Conservation (phyloP, 2,113 vertebrate species). For the Atlantisia rogersi region DNA sequence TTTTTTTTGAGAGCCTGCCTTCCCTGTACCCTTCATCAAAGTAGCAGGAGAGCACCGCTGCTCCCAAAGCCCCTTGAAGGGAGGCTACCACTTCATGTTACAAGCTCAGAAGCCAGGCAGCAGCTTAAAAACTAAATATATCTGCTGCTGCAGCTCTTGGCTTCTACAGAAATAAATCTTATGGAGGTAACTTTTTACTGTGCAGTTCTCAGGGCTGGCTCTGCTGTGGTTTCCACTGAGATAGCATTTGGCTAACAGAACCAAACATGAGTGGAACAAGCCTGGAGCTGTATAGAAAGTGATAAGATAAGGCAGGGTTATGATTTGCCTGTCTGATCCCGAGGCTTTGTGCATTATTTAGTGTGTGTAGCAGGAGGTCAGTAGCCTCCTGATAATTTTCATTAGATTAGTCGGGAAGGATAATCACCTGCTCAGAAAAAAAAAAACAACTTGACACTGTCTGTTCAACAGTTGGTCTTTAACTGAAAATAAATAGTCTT, state of each 20-base stretch:
- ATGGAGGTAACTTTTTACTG: background rate
- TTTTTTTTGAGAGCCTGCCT: background rate
- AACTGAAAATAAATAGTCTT: constrained; percentile 64
- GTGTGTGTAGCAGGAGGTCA: constrained; percentile 62
- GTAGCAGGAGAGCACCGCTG: background rate
- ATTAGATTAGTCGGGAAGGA: constrained; percentile 64
- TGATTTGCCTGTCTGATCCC: constrained; percentile 64
- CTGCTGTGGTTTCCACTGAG: constrained; percentile 15
- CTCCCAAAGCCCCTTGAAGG: background rate
- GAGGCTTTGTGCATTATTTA: constrained; percentile 66
- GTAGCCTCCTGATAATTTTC: constrained; percentile 63
- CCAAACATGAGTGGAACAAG: constrained; percentile 24
- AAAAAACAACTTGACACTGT: constrained; percentile 12
- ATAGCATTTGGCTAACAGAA: constrained; percentile 36
- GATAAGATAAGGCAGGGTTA: constrained; percentile 64
- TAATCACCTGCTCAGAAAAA: constrained; percentile 60
- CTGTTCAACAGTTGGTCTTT: constrained; percentile 55
- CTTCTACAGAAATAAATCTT: constrained; percentile 33
- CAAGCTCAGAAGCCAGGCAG: background rate
- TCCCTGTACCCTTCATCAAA: background rate
- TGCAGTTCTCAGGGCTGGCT: background rate
- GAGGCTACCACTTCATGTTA: background rate
- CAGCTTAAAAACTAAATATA: background rate
- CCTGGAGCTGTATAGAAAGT: constrained; percentile 44
- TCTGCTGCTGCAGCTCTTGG: constrained; percentile 10